These are phyloP conservation scores for Sesamia inferens DNA, from an alignment of 2,888 invertebrate genomes.

Conservation along the genomic window DNA sequence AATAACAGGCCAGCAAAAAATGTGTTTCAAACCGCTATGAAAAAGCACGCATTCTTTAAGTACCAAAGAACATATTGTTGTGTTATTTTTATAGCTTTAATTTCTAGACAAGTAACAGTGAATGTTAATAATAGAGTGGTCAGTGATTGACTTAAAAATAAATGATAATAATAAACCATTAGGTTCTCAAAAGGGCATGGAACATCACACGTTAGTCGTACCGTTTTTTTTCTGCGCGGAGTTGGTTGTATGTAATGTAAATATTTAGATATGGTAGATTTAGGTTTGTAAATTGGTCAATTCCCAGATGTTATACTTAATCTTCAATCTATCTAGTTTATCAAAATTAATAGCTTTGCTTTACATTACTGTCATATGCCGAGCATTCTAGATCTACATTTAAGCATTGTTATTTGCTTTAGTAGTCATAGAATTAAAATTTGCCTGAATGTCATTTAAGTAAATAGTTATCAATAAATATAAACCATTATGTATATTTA, in stretches of 20 bases:
- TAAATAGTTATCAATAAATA: conserved; percentile 39
- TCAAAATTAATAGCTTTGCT: conserved; percentile 80
- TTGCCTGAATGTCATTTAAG: conserved; percentile 50
- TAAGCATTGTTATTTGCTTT: conserved; percentile 77
- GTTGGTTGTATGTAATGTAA: conserved; percentile 71
- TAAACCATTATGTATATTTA: conserved; percentile 22
- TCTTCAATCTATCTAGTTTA: conserved; percentile 76
- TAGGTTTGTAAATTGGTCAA: conserved; percentile 87
- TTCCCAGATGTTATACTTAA: conserved; percentile 78
- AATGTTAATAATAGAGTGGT: neutral
- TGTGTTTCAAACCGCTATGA: neutral
- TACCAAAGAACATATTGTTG: neutral
- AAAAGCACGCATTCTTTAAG: conserved; percentile 2
- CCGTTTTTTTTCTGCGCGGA: conserved; percentile 65
- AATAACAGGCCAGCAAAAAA: conserved; percentile 14
- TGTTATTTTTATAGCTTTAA: neutral
- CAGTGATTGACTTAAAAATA: conserved; percentile 13
- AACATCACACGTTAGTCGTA: conserved; percentile 40
- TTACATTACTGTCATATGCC: conserved; percentile 73
- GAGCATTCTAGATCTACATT: conserved; percentile 74
- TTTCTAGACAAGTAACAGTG: conserved; percentile 4
- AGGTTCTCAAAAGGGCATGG: conserved; percentile 19
- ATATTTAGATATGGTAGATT: conserved; percentile 75
- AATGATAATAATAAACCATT: conserved; percentile 22
- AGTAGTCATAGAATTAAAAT: conserved; percentile 76